A percentile compares a stretch with the other conserved stretches of the same genome.
Conservation (phyloP, 2,888 invertebrate species). For the Ceramica pisi region DNA sequence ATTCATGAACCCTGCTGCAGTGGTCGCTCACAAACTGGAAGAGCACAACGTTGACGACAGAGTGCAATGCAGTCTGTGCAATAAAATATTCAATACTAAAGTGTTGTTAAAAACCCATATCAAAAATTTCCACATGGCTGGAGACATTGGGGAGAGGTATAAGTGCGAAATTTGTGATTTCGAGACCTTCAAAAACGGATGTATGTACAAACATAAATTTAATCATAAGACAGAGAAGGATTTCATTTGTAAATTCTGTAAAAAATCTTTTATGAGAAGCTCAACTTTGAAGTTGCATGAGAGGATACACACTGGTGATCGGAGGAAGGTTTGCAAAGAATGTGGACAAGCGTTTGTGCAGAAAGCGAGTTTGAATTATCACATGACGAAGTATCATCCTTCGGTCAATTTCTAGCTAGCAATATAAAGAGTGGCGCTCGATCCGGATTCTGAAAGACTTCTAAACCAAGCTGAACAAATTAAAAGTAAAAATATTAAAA, state of each 20-base stretch:
- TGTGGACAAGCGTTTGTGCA: constrained; percentile 87
- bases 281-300: constrained; percentile 79
- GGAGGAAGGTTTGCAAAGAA: constrained; percentile 79
- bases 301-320: constrained; percentile 84
- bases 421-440: too few species aligned
- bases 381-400: constrained; percentile 86
- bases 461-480: too few species aligned
- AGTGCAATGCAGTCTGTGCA: constrained; percentile 81
- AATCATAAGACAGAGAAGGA: constrained; percentile 84
- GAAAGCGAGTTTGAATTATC: constrained; percentile 86
- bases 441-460: too few species aligned
- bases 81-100: constrained; percentile 77
- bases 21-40: constrained; percentile 77
- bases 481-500: too few species aligned
- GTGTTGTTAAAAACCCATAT: constrained; percentile 75
- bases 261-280: constrained; percentile 83
- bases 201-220: constrained; percentile 82
- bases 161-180: constrained; percentile 82
- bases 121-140: constrained; percentile 82
- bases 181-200: constrained; percentile 77
- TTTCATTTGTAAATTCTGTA: constrained; percentile 84
- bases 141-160: constrained; percentile 78
- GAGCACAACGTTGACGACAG: constrained; percentile 80
- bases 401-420: constrained; percentile 77
- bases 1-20: constrained; percentile 71